Base-by-base conservation (phyloP, 2,113 vertebrate genomes). In the Oryzias javanicus region DNA sequence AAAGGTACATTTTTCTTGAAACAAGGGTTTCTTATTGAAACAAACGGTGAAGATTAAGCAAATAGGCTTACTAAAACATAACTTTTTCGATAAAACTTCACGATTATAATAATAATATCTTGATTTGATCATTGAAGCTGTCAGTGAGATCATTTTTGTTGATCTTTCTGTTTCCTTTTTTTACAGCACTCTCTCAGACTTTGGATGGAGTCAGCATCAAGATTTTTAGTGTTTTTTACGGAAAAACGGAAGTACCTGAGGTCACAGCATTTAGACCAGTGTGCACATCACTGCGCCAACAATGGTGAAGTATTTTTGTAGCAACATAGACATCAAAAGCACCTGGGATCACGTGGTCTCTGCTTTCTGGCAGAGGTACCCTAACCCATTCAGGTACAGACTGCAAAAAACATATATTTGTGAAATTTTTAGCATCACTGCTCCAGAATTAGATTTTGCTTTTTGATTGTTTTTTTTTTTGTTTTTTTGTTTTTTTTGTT, bases 301-400 rank as follows among this genome's bases (percentile, higher is more conserved):
- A 53, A 93, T 92, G 91, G 91, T 90, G 77, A 93, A 92, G 53
- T 91, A 93, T 57, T 93, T 91, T 55, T 84, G 85, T 70, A 91
- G 56, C 18, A 80, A 60, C 77, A 68, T 64, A 2, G 91, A 92
- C 60, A 90, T 93, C 80, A 87, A 65, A 70, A 91, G 86, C 22
- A 42, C 84, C 0, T 93, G 92, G 92, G 92, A 93, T 55, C 86
- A 87, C 14, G 92, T 93, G 51, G 84, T 83, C 42, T 81, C 88
- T 48, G 92, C 92, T 18, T 93, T 92, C 76, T 93, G 92, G 92
- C 92, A 91, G 82, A 85, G 91, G 55, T 93, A 93, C 61, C 92
- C 92, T 0, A 93, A 93, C 58, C 92, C 92, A 6, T 93, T 90
- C 91, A 93, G 92, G 92, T 93, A 87, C 6, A 8, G 3, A 46